A percentile compares a stretch with the other conserved stretches of the same genome.
phyloP scores from a whole-genome alignment of 2,113 vertebrate genomes.

The Pluvianellus socialis region DNA sequence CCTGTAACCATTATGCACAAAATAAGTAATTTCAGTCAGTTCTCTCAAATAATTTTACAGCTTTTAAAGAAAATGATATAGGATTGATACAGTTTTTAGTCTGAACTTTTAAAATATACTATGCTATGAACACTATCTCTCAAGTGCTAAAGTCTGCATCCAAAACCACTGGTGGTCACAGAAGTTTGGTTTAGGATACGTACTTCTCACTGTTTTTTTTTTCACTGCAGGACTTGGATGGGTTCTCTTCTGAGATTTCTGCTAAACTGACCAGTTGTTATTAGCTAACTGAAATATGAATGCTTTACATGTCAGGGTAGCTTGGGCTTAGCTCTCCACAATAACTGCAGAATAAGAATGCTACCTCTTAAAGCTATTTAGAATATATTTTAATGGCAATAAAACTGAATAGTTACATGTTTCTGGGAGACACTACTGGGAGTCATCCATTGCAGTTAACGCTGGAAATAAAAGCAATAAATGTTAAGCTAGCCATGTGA shows the following conservation, averaged over 20 bases:
- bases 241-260: background rate
- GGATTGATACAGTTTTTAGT: background rate
- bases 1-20: background rate
- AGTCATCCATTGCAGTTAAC: background rate
- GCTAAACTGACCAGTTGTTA: background rate
- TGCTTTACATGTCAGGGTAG: background rate
- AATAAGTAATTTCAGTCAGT: background rate
- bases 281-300: rapidly evolving
- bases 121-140: background rate
- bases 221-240: background rate
- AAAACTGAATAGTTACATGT: background rate
- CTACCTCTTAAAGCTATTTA: background rate
- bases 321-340: background rate
- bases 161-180: background rate
- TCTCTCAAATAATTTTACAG: background rate
- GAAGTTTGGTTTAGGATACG: background rate
- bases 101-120: background rate
- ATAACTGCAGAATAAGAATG: background rate
- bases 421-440: background rate
- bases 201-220: background rate
- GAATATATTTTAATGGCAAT: background rate
- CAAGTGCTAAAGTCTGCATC: background rate
- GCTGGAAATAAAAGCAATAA: background rate
- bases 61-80: background rate
- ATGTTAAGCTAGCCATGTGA: background rate